Conservation (phyloP, 2,888 invertebrate genomes). For the Apomyelois bistriatella region DNA sequence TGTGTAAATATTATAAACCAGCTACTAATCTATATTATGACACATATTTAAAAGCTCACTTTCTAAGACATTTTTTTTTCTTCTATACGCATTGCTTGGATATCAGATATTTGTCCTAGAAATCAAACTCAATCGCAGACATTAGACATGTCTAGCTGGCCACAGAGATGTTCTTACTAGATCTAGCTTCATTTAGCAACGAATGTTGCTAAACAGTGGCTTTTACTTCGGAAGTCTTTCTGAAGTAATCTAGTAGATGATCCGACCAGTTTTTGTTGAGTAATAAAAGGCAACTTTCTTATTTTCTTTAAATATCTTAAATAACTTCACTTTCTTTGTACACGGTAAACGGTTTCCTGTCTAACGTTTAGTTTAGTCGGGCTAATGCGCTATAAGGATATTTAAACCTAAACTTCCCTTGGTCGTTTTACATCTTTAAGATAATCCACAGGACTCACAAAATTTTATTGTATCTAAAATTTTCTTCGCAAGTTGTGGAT, state of each 20-base stretch:
- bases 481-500: too few relatives aligned
- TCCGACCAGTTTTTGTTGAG: background rate
- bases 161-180: background rate
- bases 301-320: conserved; percentile 2
- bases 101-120: conserved; percentile 2
- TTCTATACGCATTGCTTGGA: background rate
- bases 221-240: conserved; percentile 3
- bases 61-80: background rate
- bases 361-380: too few relatives aligned
- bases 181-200: background rate
- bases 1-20: too few relatives aligned
- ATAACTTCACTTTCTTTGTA: background rate
- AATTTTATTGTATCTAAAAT: too few relatives aligned
- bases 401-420: too few relatives aligned
- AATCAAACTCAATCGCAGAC: conserved; percentile 1
- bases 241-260: background rate
- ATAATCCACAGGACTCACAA: too few relatives aligned
- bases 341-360: background rate
- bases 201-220: conserved; percentile 5
- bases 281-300: conserved; percentile 1
- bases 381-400: too few relatives aligned
- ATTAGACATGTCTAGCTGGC: conserved; percentile 6
- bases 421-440: too few relatives aligned
- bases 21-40: too few relatives aligned
- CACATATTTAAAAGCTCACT: background rate